These are phyloP conservation scores for Arctia plantaginis DNA, from an alignment of 2,888 invertebrate genomes.

Conservation along the genomic window DNA sequence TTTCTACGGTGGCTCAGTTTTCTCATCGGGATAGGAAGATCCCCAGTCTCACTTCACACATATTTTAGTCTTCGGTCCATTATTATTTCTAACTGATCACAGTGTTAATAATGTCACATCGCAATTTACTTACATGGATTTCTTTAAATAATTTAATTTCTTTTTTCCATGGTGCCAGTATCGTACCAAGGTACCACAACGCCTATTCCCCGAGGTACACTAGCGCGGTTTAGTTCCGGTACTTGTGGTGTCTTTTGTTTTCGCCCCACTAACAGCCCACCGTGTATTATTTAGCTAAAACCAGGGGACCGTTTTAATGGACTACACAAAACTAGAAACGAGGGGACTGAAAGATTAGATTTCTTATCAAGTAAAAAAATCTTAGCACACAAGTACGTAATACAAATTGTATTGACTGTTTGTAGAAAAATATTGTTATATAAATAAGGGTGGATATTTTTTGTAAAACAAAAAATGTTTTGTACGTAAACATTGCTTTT, in stretches of 20 bases:
- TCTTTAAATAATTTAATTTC: background rate
- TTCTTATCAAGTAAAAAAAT: slow-evolving; percentile 80
- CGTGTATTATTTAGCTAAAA: slow-evolving; percentile 84
- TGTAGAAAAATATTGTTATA: slow-evolving; percentile 44
- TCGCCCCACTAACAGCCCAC: slow-evolving; percentile 73
- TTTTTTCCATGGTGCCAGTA: slow-evolving; percentile 23
- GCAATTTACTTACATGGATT: no score
- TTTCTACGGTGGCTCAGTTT: background rate
- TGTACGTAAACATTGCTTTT: slow-evolving; percentile 24
- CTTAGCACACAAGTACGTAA: slow-evolving; percentile 57
- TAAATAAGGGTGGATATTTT: slow-evolving; percentile 45
- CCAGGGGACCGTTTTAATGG: slow-evolving; percentile 81
- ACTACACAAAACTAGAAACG: slow-evolving; percentile 68
- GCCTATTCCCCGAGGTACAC: slow-evolving; percentile 77
- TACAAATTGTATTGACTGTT: slow-evolving; percentile 61
- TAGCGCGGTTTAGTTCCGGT: slow-evolving; percentile 82
- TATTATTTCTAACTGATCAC: no score
- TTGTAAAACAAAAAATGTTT: slow-evolving; percentile 9
- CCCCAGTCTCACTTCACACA: no score
- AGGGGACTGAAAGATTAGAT: slow-evolving; percentile 81
- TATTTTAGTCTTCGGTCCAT: background rate
- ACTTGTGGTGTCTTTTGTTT: slow-evolving; percentile 76
- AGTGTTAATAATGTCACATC: no score
- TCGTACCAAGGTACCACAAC: slow-evolving; percentile 62
- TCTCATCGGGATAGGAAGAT: background rate